Base-by-base conservation (phyloP, 1,140 invertebrate genomes). In the Drosophila micromelanica region DNA sequence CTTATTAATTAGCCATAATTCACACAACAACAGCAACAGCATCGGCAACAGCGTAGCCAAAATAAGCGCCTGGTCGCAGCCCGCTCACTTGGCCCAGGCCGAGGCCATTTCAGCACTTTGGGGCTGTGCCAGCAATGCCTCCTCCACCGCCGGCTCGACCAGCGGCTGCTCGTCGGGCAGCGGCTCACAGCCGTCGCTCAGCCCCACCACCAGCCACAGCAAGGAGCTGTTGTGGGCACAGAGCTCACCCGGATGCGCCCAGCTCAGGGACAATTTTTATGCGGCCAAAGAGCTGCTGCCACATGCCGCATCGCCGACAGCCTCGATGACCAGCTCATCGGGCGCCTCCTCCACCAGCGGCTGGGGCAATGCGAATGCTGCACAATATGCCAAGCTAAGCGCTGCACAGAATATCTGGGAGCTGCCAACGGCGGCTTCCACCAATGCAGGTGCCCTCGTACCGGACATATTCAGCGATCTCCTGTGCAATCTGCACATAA, bases 1-100 rank as follows among this genome's bases (percentile, higher is more conserved):
- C 77, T 90, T 91, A 90, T 87, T 91, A 78, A 87, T 84, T 90
- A 91, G 90, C 81, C 82, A 91, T 90, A 91, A 91, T 91, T 87
- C 80, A 81, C 73, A 79, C 67, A 79, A 65, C 69, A 74, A 54
- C 75, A 77, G 42, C 74, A 78, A 49, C 17, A 76, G 51, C 70
- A 76, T 60, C 37, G 51, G 46, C 46, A 72, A 74, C 51, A 52
- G n/a, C 56, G 32, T 38, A 7, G n/a, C 64, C 69, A 59, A 49
- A 68, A 45, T 54, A 57, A 70, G 42, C 35, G 49, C 73, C 43
- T 84, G 67, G 78, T 48, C 59, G 17, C 72, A 64, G 55, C 55
- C 57, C 15, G 54, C 55, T 23, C 30, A 62, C 40, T 65, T 65
- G 57, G 75, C 64, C 5, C 76, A 90, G 42, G 76, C 78, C 6